Percentiles rank a stretch among this genome's conserved stretches.
These are phyloP conservation scores for Sialia sialis DNA, from an alignment of 2,113 vertebrate species.

Conservation along the genomic window DNA sequence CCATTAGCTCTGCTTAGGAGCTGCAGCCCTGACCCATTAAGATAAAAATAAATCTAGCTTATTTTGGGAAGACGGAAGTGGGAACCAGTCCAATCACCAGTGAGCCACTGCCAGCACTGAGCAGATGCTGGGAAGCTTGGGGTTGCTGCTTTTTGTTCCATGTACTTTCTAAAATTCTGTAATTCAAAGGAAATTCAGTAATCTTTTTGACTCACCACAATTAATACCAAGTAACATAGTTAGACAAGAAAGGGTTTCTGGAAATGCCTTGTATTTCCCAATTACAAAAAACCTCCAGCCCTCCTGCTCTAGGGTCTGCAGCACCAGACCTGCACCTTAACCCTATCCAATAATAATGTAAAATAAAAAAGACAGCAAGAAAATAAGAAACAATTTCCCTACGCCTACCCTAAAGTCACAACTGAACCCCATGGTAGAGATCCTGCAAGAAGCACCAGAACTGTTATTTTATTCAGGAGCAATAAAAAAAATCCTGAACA, in stretches of 20 bases:
- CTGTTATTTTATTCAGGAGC: not conserved
- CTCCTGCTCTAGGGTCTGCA: not conserved
- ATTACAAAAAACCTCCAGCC: not conserved
- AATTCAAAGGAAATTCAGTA: not conserved
- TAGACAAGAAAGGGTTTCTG: not conserved
- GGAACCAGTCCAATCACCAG: not conserved
- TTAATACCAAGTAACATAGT: fast-evolving
- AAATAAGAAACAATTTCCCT: not conserved
- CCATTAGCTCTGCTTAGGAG: not conserved
- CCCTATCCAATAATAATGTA: fast-evolving
- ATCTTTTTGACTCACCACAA: not conserved
- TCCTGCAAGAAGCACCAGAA: not conserved
- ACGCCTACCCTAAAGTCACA: not conserved
- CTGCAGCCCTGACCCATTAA: constrained; percentile 18
- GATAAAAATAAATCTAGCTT: constrained; percentile 56
- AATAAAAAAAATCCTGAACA: not conserved
- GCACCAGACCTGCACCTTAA: not conserved
- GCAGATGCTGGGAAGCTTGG: not conserved
- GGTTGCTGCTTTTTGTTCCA: not conserved
- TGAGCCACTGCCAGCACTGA: not conserved
- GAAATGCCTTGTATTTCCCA: not conserved
- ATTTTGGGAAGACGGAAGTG: constrained; percentile 16
- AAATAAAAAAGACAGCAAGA: not conserved
- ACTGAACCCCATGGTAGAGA: fast-evolving
- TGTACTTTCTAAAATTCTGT: not conserved